Percentiles rank a stretch among this genome's conserved stretches.
These are phyloP conservation scores for Ranitomeya imitator DNA, from an alignment of 2,113 vertebrate genomes.

Conservation along the genomic window DNA sequence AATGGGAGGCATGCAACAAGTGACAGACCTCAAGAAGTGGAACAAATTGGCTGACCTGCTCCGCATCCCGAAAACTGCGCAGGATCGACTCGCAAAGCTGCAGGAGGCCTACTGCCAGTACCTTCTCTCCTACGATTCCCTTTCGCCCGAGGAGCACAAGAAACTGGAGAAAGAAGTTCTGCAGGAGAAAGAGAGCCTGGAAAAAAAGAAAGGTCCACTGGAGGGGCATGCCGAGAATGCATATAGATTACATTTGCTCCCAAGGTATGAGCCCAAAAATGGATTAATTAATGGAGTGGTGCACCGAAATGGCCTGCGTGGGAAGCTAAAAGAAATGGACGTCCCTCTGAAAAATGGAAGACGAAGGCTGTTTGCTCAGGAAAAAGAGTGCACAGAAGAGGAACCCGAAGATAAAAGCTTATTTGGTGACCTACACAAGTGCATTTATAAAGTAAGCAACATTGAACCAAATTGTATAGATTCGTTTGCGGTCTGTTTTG, in stretches of 20 bases:
- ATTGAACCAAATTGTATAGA: neutral
- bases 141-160: constrained; percentile 87
- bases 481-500: neutral
- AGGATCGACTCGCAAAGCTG: constrained; percentile 97
- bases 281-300: constrained; percentile 83
- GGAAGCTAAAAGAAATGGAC: constrained; percentile 88
- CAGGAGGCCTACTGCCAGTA: constrained; percentile 99
- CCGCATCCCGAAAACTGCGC: constrained; percentile 94
- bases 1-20: constrained; percentile 99
- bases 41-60: constrained; percentile 96
- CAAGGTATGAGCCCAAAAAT: constrained; percentile 92
- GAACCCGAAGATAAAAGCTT: constrained; percentile 83
- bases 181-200: constrained; percentile 91
- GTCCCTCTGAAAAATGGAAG: constrained; percentile 88
- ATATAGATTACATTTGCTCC: constrained; percentile 83
- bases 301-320: constrained; percentile 85
- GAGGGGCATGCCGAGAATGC: constrained; percentile 87
- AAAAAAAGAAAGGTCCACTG: constrained; percentile 90
- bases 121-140: constrained; percentile 95
- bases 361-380: constrained; percentile 96
- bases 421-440: constrained; percentile 96
- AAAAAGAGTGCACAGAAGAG: constrained; percentile 89
- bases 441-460: constrained; percentile 90
- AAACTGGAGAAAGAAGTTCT: constrained; percentile 89
- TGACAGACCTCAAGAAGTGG: constrained; percentile 99